Evolutionary conservation across 2,888 invertebrate genomes (phyloP).

Genomic region (Athalia rosae): DNA sequence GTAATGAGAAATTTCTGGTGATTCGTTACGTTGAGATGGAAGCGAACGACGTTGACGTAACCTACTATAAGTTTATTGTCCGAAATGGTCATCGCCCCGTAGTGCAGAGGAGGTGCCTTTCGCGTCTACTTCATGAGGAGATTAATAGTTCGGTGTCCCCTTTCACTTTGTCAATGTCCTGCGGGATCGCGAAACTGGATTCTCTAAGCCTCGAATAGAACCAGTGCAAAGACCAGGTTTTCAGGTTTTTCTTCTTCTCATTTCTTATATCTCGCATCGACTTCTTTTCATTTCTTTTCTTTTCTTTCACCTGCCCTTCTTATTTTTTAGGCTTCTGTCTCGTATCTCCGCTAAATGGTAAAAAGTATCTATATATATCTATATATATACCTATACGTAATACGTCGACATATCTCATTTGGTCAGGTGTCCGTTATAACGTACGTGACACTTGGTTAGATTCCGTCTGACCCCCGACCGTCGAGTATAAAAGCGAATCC

Average conservation of each 20-base stretch:
- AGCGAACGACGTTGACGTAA: conserved; percentile 11
- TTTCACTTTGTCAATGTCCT: conserved; percentile 41
- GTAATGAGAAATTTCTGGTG: background rate
- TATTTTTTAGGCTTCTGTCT: background rate
- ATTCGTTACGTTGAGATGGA: background rate
- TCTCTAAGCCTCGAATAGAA: background rate
- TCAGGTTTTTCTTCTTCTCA: background rate
- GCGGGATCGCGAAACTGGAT: background rate
- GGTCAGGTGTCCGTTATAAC: conserved; percentile 25
- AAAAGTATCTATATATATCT: background rate
- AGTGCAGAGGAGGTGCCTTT: background rate
- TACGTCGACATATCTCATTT: conserved; percentile 31
- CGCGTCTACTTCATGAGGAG: conserved; percentile 28
- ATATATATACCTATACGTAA: no score
- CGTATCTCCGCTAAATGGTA: conserved; percentile 37
- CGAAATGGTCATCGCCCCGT: conserved; percentile 29
- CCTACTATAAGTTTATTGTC: conserved; percentile 24
- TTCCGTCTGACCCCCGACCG: background rate
- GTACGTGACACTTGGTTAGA: conserved; percentile 7
- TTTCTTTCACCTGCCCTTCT: background rate
- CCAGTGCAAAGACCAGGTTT: conserved; percentile 11
- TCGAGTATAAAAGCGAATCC: no score
- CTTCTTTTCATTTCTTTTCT: conserved; percentile 1
- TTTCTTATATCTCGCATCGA: background rate
- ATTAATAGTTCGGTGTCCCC: conserved; percentile 30